These are phyloP conservation scores for Neodiprion pinetum DNA, from an alignment of 1,140 invertebrate species.

Conservation along the genomic window DNA sequence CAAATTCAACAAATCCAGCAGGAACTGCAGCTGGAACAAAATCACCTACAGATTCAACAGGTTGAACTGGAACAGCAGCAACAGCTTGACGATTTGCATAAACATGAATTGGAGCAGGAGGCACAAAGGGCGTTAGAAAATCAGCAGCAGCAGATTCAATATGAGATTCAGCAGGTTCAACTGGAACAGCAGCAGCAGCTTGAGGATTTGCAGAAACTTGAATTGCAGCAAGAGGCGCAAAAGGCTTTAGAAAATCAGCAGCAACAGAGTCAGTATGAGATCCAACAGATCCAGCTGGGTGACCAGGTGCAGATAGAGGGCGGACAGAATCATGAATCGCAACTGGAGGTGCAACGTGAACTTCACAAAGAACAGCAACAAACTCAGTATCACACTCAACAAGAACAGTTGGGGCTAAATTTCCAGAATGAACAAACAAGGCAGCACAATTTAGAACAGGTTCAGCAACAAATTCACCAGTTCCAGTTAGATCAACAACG, in stretches of 20 bases:
- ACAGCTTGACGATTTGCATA: background rate
- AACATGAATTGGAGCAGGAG: no score
- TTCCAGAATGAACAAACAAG: no score
- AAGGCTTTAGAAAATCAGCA: background rate
- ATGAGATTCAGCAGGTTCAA: background rate
- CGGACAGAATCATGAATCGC: background rate
- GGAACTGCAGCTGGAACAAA: conserved; percentile 6
- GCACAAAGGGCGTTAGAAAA: no score
- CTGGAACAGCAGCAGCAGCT: conserved; percentile 9
- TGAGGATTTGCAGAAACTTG: background rate
- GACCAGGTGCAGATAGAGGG: background rate
- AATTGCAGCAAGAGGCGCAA: background rate
- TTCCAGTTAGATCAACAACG: background rate
- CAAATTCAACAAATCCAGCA: background rate
- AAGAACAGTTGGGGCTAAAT: no score
- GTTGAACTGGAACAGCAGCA: conserved; percentile 5
- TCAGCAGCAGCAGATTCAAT: background rate
- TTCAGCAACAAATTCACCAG: background rate
- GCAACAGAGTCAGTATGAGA: background rate
- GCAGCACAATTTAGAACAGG: background rate
- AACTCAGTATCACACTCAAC: background rate
- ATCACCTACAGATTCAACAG: background rate
- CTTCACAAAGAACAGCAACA: background rate
- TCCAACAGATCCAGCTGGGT: background rate
- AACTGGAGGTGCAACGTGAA: background rate